Evolutionary conservation across 2,888 invertebrate species (phyloP).

Genomic region (Lydus trimaculatus): DNA sequence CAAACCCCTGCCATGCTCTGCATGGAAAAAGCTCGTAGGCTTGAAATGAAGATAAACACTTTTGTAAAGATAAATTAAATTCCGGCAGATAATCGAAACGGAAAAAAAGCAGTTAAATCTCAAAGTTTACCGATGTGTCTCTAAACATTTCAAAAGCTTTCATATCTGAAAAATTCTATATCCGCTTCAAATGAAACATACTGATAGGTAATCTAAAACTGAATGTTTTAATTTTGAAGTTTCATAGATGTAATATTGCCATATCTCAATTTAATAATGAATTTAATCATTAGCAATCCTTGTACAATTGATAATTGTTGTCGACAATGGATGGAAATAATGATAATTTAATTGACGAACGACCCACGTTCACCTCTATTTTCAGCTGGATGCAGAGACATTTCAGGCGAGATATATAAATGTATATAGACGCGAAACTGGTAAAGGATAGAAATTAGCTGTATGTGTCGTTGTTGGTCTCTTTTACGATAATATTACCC

Average conservation of each 20-base stretch:
- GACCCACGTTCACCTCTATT: slow-evolving; percentile 17
- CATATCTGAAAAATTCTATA: no score
- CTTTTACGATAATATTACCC: slow-evolving; percentile 25
- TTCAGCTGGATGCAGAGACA: slow-evolving; percentile 24
- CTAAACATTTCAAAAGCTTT: no score
- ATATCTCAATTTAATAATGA: neutral
- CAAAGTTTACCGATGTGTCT: no score
- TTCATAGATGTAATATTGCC: neutral
- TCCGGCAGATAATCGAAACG: no score
- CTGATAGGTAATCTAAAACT: neutral
- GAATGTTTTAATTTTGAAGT: neutral
- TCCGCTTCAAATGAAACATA: no score
- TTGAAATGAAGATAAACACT: no score
- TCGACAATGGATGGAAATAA: slow-evolving; percentile 15
- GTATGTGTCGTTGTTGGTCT: slow-evolving; percentile 7
- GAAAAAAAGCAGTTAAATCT: no score
- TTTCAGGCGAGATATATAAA: neutral
- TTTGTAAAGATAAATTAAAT: no score
- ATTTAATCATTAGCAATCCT: slow-evolving; percentile 20
- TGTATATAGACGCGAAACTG: no score
- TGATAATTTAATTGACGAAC: slow-evolving; percentile 28
- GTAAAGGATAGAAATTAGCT: neutral
- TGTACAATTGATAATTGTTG: neutral
- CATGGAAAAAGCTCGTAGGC: no score
- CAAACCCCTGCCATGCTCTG: no score